phyloP scores from a whole-genome alignment of 2,113 vertebrate species.

The Scopus umbretta region DNA sequence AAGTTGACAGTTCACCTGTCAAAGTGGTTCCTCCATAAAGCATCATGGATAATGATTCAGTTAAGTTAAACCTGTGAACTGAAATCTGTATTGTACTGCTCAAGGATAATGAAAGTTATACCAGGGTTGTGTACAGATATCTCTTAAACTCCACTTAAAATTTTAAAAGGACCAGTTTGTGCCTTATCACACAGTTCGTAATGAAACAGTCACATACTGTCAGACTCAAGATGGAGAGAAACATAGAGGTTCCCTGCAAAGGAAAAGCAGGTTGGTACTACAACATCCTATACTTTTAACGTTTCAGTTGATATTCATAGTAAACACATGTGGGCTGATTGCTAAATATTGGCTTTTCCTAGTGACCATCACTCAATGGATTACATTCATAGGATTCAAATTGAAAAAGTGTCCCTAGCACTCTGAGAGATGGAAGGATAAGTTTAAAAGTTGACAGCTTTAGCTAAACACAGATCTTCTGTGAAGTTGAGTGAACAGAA shows the following conservation, averaged over 20 bases:
- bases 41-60: background rate
- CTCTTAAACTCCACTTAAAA: background rate
- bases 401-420: background rate
- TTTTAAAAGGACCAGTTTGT: background rate
- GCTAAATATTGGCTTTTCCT: background rate
- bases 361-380: too few relatives aligned
- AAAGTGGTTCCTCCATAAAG: background rate
- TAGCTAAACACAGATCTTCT: background rate
- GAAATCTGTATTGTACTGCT: background rate
- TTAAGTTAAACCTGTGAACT: background rate
- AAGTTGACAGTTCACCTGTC: background rate
- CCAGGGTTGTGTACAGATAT: background rate
- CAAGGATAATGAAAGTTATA: background rate
- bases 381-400: background rate
- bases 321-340: background rate
- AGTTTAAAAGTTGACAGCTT: background rate
- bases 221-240: background rate
- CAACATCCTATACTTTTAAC: background rate
- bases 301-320: background rate
- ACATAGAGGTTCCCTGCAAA: background rate
- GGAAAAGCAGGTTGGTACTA: background rate
- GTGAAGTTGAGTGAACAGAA: background rate
- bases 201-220: background rate
- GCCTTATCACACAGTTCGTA: background rate
- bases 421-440: background rate